phyloP scores from a whole-genome alignment of 2,113 vertebrate species.

The Osmerus mordax region DNA sequence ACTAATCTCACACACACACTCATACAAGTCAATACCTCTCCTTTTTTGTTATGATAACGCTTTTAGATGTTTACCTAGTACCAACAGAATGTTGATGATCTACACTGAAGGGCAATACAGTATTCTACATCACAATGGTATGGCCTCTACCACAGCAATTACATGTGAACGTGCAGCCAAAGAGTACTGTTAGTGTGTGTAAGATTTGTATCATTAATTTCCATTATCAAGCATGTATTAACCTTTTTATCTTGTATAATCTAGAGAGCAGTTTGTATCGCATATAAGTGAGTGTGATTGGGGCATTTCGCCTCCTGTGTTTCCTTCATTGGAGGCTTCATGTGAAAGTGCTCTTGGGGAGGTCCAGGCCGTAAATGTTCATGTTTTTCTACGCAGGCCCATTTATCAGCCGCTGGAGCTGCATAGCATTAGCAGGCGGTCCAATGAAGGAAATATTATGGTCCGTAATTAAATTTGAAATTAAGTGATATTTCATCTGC shows the following conservation, averaged over 20 bases:
- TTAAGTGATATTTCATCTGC: constrained; percentile 78
- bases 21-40: constrained; percentile 60
- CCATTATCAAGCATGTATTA: constrained; percentile 65
- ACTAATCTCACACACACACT: constrained; percentile 50
- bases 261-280: constrained; percentile 31
- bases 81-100: constrained; percentile 45
- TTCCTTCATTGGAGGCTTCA: constrained; percentile 49
- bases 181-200: constrained; percentile 54
- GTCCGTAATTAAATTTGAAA: constrained; percentile 77
- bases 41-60: constrained; percentile 62
- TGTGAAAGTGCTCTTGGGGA: constrained; percentile 26
- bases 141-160: constrained; percentile 51
- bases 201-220: constrained; percentile 69
- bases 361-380: constrained; percentile 61
- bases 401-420: constrained; percentile 65
- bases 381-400: constrained; percentile 57
- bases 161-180: constrained; percentile 61
- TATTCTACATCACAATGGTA: constrained; percentile 59
- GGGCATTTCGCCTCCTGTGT: constrained; percentile 38
- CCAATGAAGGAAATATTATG: constrained; percentile 71
- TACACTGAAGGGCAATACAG: constrained; percentile 63
- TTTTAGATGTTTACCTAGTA: constrained; percentile 50
- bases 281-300: constrained; percentile 1
- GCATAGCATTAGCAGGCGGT: constrained; percentile 59
- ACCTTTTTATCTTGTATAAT: constrained; percentile 57